Evolutionary conservation across 2,888 invertebrate species (phyloP), one percentile per base, ranked within the genome.

Genomic region (Harpalus rufipes): DNA sequence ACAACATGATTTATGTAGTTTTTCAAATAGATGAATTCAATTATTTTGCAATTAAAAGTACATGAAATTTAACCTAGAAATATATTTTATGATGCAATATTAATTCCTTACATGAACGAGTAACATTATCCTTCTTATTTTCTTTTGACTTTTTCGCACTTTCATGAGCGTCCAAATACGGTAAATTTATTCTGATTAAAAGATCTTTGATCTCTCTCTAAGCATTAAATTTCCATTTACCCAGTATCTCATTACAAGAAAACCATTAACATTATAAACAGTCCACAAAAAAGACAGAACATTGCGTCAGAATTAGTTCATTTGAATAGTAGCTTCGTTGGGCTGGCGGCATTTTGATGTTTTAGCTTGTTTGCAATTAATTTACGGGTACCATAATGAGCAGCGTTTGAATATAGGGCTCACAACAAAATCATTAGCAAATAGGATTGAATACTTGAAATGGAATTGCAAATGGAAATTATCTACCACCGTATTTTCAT

Each of bases 371-470:
- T 72, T 72, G 72, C 72, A 32, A 68, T 7, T 72, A 44, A 72
- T 41, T 65, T 65, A 65, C 32, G 65, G 39, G 65, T 32, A 32
- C 12, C 14, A 65, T 65, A 32, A 65, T 25, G 61, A 63, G 25
- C 18, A n/a, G 21, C 39, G 25, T 41, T 44, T 72, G 72, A 72
- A 72, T 44, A 44, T 16, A 7, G 72, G 16, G 2, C 14, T 12
- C 39, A 68, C 68, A 68, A 41, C 44, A 41, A 72, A 16, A 72
- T 72, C 18, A 72, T 72, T 44, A 72, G 44, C 72, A 72, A 72
- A 41, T 8, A 7, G 32, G 7, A 14, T 6, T 14, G n/a, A 14
- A 72, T 16, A 41, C n/a, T 12, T 12, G 39, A 16, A 14, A 39
- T 8, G 44, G 39, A 7, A 14, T 16, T 6, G 39, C 39, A 25